phyloP scores from a whole-genome alignment of 1,140 invertebrate genomes.

The Hypothenemus hampei region DNA sequence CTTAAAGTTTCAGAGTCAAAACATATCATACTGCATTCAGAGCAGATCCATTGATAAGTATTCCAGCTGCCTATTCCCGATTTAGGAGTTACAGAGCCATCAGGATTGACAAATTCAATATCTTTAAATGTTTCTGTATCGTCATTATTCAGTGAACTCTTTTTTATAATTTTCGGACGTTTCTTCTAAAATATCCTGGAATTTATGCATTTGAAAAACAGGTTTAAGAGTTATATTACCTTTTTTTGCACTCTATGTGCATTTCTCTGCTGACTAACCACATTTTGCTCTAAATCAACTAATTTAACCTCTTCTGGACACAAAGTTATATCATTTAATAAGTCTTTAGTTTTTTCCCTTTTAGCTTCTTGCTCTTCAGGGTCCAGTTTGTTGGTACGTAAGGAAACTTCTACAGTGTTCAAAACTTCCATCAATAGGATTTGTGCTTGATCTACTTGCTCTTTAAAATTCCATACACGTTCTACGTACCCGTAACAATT shows the following conservation, averaged over 20 bases:
- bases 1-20: conserved; percentile 49
- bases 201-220: neutral
- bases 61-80: conserved; percentile 43
- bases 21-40: conserved; percentile 51
- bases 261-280: neutral
- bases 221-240: neutral
- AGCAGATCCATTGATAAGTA: conserved; percentile 55
- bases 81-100: conserved; percentile 39
- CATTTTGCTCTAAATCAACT: too few relatives aligned
- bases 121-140: conserved; percentile 20
- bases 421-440: conserved; percentile 30
- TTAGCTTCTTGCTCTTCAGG: neutral
- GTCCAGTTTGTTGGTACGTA: neutral
- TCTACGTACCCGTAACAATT: conserved; percentile 39
- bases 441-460: conserved; percentile 41
- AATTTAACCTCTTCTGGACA: neutral
- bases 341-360: too few relatives aligned
- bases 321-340: neutral
- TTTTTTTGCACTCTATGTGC: neutral
- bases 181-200: neutral
- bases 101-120: conserved; percentile 38
- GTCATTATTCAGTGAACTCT: conserved; percentile 1
- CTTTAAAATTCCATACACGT: conserved; percentile 39
- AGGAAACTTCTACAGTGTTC: conserved; percentile 1
- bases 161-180: neutral